Percentiles rank a stretch among this genome's conserved stretches.
Conservation (phyloP, 1,140 invertebrate species). For the Octopus sinensis region DNA sequence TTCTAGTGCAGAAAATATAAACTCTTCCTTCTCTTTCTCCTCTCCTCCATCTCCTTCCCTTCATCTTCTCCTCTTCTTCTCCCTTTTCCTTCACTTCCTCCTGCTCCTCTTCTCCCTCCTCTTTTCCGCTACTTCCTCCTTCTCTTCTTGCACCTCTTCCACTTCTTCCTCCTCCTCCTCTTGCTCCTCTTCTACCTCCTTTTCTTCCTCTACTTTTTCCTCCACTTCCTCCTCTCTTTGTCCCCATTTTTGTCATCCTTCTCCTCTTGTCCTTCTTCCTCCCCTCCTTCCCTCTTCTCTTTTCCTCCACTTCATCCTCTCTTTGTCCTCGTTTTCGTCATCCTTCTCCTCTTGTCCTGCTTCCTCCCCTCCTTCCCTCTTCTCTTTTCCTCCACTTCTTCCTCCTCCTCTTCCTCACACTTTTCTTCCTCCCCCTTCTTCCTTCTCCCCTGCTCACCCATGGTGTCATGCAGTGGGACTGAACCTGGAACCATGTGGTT, state of each 20-base stretch:
- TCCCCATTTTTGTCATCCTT: background rate
- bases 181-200: background rate
- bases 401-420: background rate
- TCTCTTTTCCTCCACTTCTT: background rate
- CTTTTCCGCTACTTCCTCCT: background rate
- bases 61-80: background rate
- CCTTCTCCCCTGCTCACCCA: background rate
- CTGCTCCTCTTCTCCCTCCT: background rate
- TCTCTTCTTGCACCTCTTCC: background rate
- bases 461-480: background rate
- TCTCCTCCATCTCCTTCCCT: background rate
- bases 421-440: background rate
- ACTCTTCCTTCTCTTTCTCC: background rate
- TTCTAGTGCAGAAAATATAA: background rate
- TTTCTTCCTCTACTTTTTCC: background rate
- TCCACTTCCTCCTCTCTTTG: background rate
- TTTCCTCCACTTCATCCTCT: background rate
- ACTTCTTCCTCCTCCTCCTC: background rate
- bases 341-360: slow-evolving; percentile 4
- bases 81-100: background rate
- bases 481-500: no score
- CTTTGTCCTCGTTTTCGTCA: background rate
- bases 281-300: background rate
- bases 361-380: slow-evolving; percentile 12
- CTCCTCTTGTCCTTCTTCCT: background rate